Conservation (phyloP, 2,113 vertebrate species). For the Xenus cinereus region DNA sequence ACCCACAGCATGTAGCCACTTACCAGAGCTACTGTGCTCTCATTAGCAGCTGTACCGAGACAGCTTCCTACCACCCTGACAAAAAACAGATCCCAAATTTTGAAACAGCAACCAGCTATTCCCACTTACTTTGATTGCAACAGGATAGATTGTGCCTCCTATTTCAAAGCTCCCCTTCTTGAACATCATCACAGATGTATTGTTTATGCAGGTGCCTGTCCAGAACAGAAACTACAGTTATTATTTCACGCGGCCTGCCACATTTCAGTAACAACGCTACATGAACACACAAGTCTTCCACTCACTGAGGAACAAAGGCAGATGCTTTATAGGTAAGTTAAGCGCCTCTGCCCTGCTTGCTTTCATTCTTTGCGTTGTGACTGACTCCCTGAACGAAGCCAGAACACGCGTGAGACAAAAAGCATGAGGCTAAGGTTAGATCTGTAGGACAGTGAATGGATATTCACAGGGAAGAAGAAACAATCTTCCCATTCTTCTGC, state of each 20-base stretch:
- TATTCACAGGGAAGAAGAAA: neutral
- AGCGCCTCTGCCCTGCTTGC: neutral
- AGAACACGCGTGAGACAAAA: neutral
- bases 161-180: slow-evolving; percentile 99
- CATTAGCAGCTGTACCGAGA: neutral
- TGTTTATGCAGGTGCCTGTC: slow-evolving; percentile 95
- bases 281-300: neutral
- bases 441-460: neutral
- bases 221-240: neutral
- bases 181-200: slow-evolving; percentile 99
- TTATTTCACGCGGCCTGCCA: neutral
- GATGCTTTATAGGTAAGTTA: neutral
- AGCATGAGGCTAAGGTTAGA: neutral
- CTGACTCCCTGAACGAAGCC: neutral
- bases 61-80: neutral
- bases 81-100: neutral
- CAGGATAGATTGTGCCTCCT: slow-evolving; percentile 91
- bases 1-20: neutral
- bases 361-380: neutral
- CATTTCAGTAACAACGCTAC: neutral
- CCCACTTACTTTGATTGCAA: slow-evolving; percentile 91
- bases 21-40: neutral
- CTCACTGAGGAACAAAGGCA: neutral
- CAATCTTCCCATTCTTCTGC: neutral
- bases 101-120: neutral